Evolutionary conservation across 2,113 vertebrate species (phyloP), one percentile per base, ranked within the genome.

Genomic region (Halichoerus grypus): DNA sequence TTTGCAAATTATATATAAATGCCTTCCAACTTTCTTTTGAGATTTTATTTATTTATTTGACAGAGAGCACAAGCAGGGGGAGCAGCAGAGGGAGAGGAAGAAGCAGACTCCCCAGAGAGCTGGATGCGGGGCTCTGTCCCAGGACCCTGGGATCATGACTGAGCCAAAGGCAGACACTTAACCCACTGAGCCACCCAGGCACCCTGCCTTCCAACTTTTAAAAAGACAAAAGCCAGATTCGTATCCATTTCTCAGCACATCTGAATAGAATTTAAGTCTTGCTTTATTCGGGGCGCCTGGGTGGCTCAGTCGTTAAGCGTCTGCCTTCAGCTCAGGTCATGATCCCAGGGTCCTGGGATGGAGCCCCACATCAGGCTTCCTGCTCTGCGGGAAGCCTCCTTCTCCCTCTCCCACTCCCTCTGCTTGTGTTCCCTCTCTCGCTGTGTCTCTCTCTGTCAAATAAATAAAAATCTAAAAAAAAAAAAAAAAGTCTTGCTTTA

Each of bases 1-100:
- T 85, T 74, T 57, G 6, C 19, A 97, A 82, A 86, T 79, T 67
- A 63, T 84, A 33, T 82, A 96, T 86, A 88, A 93, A 95, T 94
- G 65, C 59, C 49, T 88, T 79, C 57, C 65, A 93, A 51, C 51
- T 95, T 81, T 91, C 92, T 26, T 33, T 33, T 2, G 28, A 65
- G 63, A 65, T 65, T 65, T 65, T 65, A 15, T 33, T 67, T 65
- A 15, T 33, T 67, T 67, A 33, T 67, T 67, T 33, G 63, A 67
- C 63, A 67, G 14, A 67, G 31, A 33, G 31, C 63, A 67, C 63
- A 67, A 67, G 63, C 63, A 67, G 31, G 63, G 6, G 33, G 63
- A 67, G 15, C 31, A 33, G 63, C 2, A 67, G 63, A 67, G 63
- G 63, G 63, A 67, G 31, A 67, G 14, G 63, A 6, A 67, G 31